Evolutionary conservation across 2,888 invertebrate genomes (phyloP).

Genomic region (Mantis religiosa): DNA sequence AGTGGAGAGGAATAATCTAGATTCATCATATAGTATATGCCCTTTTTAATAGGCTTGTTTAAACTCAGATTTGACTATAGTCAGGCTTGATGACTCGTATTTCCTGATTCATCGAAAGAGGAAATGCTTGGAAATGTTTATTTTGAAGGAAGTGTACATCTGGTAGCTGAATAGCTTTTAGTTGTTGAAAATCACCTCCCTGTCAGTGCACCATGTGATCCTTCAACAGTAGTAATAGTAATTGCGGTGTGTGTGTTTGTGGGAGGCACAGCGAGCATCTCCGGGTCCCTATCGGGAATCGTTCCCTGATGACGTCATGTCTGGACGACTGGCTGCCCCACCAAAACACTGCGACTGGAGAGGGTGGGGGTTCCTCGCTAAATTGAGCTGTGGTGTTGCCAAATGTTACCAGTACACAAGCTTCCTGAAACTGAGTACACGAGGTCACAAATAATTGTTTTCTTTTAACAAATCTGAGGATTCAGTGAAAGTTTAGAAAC

Average conservation of each 20-base stretch:
- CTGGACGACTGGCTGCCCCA: constrained; percentile 1
- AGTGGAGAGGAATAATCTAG: too few species aligned
- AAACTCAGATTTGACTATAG: too few species aligned
- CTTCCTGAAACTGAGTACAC: too few species aligned
- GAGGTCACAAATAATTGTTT: too few species aligned
- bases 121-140: too few species aligned
- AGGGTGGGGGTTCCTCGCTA: background rate
- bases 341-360: background rate
- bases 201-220: background rate
- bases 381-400: background rate
- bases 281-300: background rate
- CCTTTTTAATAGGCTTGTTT: too few species aligned
- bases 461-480: too few species aligned
- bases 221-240: background rate
- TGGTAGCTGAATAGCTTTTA: background rate
- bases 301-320: constrained; percentile 12
- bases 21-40: too few species aligned
- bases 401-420: background rate
- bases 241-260: background rate
- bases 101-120: too few species aligned
- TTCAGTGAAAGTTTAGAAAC: too few species aligned
- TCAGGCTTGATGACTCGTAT: too few species aligned
- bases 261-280: background rate
- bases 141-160: too few species aligned
- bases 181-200: background rate